Percentiles rank a stretch among this genome's conserved stretches.
Conservation (phyloP, 2,888 invertebrate species). For the Icerya purchasi region DNA sequence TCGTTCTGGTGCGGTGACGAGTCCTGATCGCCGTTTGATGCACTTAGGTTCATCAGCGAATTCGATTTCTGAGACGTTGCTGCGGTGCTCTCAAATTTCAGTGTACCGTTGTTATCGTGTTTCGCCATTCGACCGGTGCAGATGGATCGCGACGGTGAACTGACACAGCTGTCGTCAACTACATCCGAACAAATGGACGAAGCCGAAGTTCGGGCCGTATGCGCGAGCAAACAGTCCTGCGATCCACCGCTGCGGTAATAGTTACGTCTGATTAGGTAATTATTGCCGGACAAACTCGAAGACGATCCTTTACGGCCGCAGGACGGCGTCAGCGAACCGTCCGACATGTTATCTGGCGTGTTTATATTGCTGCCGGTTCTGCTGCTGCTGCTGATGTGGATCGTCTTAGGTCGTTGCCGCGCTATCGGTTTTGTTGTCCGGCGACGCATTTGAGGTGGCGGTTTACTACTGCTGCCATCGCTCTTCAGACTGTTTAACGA, state of each 20-base stretch:
- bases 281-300: constrained; percentile 57
- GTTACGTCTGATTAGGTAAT: constrained; percentile 42
- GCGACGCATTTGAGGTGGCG: constrained; percentile 23
- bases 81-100: no score
- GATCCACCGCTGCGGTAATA: constrained; percentile 82
- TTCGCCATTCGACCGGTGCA: background rate
- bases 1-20: constrained; percentile 35
- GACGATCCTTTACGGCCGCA: constrained; percentile 59
- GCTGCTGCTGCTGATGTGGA: constrained; percentile 61
- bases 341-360: constrained; percentile 21
- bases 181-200: constrained; percentile 18
- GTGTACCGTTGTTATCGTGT: background rate
- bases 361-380: constrained; percentile 25
- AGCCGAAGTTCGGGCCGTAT: constrained; percentile 22
- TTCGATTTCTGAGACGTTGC: constrained; percentile 73
- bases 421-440: constrained; percentile 31
- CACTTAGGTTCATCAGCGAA: constrained; percentile 88
- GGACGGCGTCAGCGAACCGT: constrained; percentile 47
- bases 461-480: background rate
- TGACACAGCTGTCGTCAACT: constrained; percentile 9
- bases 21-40: constrained; percentile 48
- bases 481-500: constrained; percentile 34
- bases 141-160: background rate
- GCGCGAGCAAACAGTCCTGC: constrained; percentile 52
- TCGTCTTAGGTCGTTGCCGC: constrained; percentile 69